A percentile compares a stretch with the other conserved stretches of the same genome.
Conservation (phyloP, 2,113 vertebrate species). For the Gymnocephalus cernua region DNA sequence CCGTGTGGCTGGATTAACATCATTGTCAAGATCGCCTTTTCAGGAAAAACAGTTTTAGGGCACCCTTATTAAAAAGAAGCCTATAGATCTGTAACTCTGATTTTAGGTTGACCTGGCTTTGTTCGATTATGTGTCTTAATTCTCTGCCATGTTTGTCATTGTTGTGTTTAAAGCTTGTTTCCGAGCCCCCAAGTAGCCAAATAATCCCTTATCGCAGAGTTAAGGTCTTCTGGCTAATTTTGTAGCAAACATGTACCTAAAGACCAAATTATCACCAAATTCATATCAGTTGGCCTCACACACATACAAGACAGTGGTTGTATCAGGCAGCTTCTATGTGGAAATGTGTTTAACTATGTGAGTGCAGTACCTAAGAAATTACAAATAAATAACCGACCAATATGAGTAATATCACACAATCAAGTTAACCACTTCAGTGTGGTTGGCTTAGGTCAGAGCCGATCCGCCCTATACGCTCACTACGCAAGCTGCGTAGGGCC, state of each 20-base stretch:
- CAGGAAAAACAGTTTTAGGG: no score
- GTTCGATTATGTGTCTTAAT: no score
- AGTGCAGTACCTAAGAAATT: background rate
- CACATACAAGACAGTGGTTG: background rate
- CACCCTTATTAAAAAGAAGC: no score
- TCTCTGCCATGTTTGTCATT: no score
- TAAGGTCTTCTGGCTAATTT: background rate
- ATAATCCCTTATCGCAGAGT: background rate
- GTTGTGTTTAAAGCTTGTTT: background rate
- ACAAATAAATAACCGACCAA: background rate
- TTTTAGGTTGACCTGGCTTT: no score
- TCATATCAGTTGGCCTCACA: background rate
- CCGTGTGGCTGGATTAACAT: no score
- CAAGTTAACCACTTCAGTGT: background rate
- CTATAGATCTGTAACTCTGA: no score
- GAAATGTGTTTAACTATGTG: background rate
- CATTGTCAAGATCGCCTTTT: no score
- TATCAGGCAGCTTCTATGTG: background rate
- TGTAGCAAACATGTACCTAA: background rate
- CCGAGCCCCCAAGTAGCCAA: background rate
- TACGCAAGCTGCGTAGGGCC: no score
- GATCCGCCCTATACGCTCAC: no score
- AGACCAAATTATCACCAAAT: background rate
- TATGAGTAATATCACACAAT: background rate
- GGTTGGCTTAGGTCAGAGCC: background rate